phyloP scores from a whole-genome alignment of 2,113 vertebrate genomes.

The Leptobrachium leishanense region DNA sequence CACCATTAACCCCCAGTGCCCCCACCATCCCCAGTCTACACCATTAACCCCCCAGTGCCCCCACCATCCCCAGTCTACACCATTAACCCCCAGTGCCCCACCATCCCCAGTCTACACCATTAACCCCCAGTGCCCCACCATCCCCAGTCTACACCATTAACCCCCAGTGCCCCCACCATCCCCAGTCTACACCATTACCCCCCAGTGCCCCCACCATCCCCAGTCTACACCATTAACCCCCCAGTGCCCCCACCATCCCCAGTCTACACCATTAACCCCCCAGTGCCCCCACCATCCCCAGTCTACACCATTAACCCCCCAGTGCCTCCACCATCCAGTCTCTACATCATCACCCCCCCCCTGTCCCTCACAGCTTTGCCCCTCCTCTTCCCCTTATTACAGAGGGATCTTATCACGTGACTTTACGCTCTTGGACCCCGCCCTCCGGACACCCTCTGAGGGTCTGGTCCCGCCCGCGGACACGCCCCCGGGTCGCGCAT shows the following conservation, averaged over 20 bases:
- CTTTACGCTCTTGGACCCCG: neutral
- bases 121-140: too few species aligned
- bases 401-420: too few species aligned
- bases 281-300: neutral
- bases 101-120: too few species aligned
- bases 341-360: neutral
- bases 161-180: too few species aligned
- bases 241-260: neutral
- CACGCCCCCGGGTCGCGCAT: conserved; percentile 8
- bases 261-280: too few species aligned
- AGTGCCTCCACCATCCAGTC: neutral
- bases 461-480: neutral
- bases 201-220: neutral
- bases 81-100: too few species aligned
- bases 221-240: neutral
- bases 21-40: neutral
- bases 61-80: too few species aligned
- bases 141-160: too few species aligned
- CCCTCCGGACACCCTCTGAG: neutral
- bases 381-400: neutral
- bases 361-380: neutral
- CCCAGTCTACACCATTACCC: too few species aligned
- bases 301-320: neutral
- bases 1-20: neutral
- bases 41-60: neutral